Percentiles rank a stretch among this genome's conserved stretches.
Conservation (phyloP, 2,113 vertebrate species). For the Gavialis gangeticus region DNA sequence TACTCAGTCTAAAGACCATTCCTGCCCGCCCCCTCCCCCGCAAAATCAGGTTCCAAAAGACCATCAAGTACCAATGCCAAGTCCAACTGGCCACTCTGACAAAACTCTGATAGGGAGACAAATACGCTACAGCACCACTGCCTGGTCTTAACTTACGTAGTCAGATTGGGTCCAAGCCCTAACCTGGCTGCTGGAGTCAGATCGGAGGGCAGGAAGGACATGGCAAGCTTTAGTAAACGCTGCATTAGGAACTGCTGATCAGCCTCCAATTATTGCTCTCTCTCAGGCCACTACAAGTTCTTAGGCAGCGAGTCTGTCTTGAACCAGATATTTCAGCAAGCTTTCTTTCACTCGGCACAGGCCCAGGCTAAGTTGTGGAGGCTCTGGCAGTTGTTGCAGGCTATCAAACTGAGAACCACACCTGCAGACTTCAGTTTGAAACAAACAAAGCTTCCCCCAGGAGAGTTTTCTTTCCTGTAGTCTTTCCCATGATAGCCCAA, state of each 20-base stretch:
- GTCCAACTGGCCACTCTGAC: neutral
- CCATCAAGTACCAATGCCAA: neutral
- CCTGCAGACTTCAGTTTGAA: neutral
- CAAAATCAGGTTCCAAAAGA: neutral
- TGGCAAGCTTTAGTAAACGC: neutral
- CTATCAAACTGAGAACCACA: neutral
- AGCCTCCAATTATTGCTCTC: neutral
- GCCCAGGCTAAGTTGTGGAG: neutral
- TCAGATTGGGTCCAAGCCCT: neutral
- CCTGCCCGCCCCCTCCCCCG: too few relatives aligned
- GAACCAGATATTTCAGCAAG: neutral
- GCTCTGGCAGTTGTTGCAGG: neutral
- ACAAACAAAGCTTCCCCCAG: neutral
- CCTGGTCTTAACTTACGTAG: neutral
- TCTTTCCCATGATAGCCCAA: neutral
- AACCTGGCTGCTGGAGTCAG: neutral
- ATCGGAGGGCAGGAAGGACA: neutral
- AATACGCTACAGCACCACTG: neutral
- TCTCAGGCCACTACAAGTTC: neutral
- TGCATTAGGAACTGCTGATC: neutral
- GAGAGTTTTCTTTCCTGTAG: neutral
- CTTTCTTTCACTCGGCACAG: neutral
- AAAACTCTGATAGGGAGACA: neutral
- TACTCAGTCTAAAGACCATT: neutral
- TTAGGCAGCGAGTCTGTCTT: neutral